Percentiles rank a stretch among this genome's conserved stretches.
Evolutionary conservation across 1,140 invertebrate genomes (phyloP).

Genomic region (Drosophila sucinea): DNA sequence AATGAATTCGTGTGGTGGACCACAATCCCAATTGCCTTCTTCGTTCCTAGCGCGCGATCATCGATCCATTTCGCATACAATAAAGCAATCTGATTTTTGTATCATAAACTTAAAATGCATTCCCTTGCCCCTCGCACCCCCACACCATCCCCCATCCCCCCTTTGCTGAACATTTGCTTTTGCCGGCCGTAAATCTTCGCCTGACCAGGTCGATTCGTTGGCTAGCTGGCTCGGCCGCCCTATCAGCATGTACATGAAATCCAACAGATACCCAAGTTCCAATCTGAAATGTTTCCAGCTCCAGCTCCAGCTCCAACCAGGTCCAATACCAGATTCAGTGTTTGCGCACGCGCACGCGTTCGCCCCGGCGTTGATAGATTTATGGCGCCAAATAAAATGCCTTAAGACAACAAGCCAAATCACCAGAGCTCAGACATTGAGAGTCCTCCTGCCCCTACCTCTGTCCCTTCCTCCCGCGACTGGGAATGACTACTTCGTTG

Average conservation of each 20-base stretch:
- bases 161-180: conserved; percentile 48
- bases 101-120: conserved; percentile 78
- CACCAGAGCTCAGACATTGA: conserved; percentile 39
- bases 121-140: background rate
- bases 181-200: conserved; percentile 74
- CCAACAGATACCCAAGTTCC: conserved; percentile 21
- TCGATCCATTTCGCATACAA: conserved; percentile 81
- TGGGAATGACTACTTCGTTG: conserved; percentile 39
- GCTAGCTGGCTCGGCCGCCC: conserved; percentile 28
- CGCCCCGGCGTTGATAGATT: conserved; percentile 75
- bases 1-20: conserved; percentile 56
- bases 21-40: conserved; percentile 39
- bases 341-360: conserved; percentile 79
- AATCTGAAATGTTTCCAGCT: conserved; percentile 1
- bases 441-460: background rate
- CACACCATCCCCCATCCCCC: conserved; percentile 7
- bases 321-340: conserved; percentile 29
- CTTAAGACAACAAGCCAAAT: conserved; percentile 72
- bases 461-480: background rate
- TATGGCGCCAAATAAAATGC: conserved; percentile 83
- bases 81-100: conserved; percentile 81
- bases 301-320: background rate
- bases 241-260: conserved; percentile 68
- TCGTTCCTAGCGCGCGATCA: conserved; percentile 27
- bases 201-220: conserved; percentile 12